Percentiles rank a stretch among this genome's conserved stretches.
These are phyloP conservation scores for Shinisaurus crocodilurus DNA, from an alignment of 2,113 vertebrate genomes.

Conservation along the genomic window DNA sequence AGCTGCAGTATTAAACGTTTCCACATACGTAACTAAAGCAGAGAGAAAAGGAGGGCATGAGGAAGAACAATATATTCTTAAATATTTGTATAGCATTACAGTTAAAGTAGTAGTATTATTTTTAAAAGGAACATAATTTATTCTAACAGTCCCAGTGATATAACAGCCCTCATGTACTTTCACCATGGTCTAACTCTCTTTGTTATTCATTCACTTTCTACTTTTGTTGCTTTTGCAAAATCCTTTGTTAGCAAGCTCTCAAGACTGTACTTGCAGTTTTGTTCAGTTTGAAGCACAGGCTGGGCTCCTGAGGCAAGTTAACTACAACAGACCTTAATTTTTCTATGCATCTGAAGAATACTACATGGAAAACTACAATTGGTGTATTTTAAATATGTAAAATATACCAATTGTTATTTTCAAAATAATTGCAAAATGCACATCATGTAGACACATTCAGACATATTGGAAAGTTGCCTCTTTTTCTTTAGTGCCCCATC, in stretches of 20 bases:
- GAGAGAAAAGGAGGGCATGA: slow-evolving; percentile 58
- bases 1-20: slow-evolving; percentile 74
- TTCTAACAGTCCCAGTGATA: slow-evolving; percentile 64
- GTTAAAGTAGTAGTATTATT: slow-evolving; percentile 72
- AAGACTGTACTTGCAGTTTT: slow-evolving; percentile 68
- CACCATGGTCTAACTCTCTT: slow-evolving; percentile 64
- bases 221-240: slow-evolving; percentile 70
- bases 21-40: slow-evolving; percentile 71
- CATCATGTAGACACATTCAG: slow-evolving; percentile 43
- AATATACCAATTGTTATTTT: slow-evolving; percentile 53
- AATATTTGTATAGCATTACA: slow-evolving; percentile 70
- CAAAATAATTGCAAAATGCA: slow-evolving; percentile 49
- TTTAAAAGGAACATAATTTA: slow-evolving; percentile 71
- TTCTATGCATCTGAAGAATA: slow-evolving; percentile 35
- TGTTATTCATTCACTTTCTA: slow-evolving; percentile 66
- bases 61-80: slow-evolving; percentile 71
- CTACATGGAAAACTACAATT: slow-evolving; percentile 32
- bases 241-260: slow-evolving; percentile 58
- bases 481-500: background rate
- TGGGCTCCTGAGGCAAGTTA: slow-evolving; percentile 42
- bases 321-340: slow-evolving; percentile 14
- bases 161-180: slow-evolving; percentile 69
- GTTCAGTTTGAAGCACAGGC: slow-evolving; percentile 69
- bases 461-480: fast-evolving
- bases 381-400: slow-evolving; percentile 51